Base-by-base conservation (phyloP, 2,113 vertebrate species). In the Ophthalmolycus amberensis region DNA sequence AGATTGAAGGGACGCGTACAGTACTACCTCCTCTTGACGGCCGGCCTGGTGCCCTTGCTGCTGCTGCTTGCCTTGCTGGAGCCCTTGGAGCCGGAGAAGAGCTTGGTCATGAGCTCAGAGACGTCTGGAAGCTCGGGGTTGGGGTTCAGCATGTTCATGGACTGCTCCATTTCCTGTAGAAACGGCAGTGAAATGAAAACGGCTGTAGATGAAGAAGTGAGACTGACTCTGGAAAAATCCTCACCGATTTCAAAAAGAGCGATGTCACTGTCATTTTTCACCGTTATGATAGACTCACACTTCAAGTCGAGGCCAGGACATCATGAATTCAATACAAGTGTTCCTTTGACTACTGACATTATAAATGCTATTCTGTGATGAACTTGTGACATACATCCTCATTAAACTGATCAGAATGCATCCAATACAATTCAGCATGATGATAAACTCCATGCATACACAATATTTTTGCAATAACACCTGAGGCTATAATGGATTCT, bases 61-160 rank as follows among this genome's bases (percentile, higher is more conserved):
- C 97, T 96, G 89, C 95, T 91, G 15, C 94, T 90, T n/a, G 97
- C 96, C 88, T 99, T 99, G 93, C 96, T 96, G 72, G 98, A 97
- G 82, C 97, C 96, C 88, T 99, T 99, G 90, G 98, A 97, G 54
- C 94, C 94, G 72, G 97, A 99, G 93, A 99, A 99, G 70, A 99
- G 96, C 93, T 99, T 97, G 88, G 98, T 99, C 97, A 99, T 99
- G 86, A 99, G 98, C 90, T 99, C 98, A 4, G 98, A 99, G 68
- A 99, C 98, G 84, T 99, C 98, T 34, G 98, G 98, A 48, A 99
- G 95, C 84, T 99, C 98, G 0, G 98, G 98, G 95, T 99, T 99
- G 83, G 98, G 98, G 94, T 98, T 99, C 92, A 99, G 90, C 98
- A 99, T 99, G 92, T 99, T 99, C 98, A 99, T 99, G 64, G 98